phyloP scores from a whole-genome alignment of 2,888 invertebrate species.

The Limnephilus marmoratus region DNA sequence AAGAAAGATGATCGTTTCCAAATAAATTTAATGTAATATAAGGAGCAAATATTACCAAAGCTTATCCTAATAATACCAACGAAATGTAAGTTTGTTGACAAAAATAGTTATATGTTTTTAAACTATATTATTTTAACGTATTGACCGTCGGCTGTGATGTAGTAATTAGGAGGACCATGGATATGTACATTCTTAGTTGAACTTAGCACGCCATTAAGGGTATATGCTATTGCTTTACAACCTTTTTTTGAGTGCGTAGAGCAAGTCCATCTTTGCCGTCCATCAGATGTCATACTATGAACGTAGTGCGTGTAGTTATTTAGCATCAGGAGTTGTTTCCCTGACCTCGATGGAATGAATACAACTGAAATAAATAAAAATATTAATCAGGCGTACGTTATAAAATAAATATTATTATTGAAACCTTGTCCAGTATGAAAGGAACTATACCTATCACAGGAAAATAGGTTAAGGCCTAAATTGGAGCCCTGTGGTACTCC shows the following conservation, averaged over 20 bases:
- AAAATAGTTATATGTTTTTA: not conserved
- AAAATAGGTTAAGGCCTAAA: not conserved
- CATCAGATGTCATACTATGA: not conserved
- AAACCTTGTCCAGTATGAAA: not conserved
- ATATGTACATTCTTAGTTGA: conserved; percentile 23
- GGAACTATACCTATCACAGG: not conserved
- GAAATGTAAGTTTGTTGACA: not conserved
- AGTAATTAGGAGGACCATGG: conserved; percentile 36
- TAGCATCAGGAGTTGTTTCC: not conserved
- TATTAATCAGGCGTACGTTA: not conserved
- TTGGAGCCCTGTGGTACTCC: not conserved
- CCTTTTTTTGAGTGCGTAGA: conserved; percentile 37
- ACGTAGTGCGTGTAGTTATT: not conserved
- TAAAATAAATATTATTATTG: no score
- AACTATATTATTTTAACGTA: conserved; percentile 12
- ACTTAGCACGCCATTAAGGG: not conserved
- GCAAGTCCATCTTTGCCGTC: conserved; percentile 34
- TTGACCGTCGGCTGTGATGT: conserved; percentile 10
- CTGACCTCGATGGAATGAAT: not conserved
- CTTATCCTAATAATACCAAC: not conserved
- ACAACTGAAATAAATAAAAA: not conserved
- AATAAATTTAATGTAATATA: no score
- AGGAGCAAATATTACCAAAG: not conserved
- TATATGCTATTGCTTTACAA: conserved; percentile 17
- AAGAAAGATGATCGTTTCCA: not conserved